Evolutionary conservation across 2,888 invertebrate species (phyloP), one percentile per base, ranked within the genome.

Genomic region (Amiota communis): DNA sequence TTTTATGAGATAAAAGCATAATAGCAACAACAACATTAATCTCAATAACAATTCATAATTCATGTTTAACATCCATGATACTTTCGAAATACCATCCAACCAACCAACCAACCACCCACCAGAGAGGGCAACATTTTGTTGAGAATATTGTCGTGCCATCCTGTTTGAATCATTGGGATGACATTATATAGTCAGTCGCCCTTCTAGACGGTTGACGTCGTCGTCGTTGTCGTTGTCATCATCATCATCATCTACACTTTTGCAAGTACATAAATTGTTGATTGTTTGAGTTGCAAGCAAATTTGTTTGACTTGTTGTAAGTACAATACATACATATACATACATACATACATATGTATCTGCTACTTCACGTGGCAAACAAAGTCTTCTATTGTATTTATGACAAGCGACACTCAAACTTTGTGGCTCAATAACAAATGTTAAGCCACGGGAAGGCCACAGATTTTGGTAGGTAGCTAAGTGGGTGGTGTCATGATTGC

Each of bases 41-140:
- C 88, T 88, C 86, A 86, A 88, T 88, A 89, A 87, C 88, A 89
- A 89, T 89, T 89, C 89, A 89, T 89, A 89, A 89, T 89, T 89
- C 89, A 89, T 89, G 88, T 87, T 88, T 87, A 87, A 86, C 86
- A 85, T 82, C 83, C 77, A 59, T 20, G 59, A 15, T 20, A 75
- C 74, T 74, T 56, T 51, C 23, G 13, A 53, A 57, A 15, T 56
- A 2, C 59, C 9, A 47, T n/a, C 10, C 47, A 11, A 47, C 17
- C 47, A 9, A 63, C 71, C 51, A 64, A 67, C 64, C 72, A 72
- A 68, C 17, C 63, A 67, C 23, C 53, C 23, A 20, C 63, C 69
- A 20, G 8, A 36, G 6, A 36, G 36, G 36, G 36, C 36, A 36
- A 36, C 36, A 36, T 36, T 36, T 36, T 36, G 36, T 4, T 36